Evolutionary conservation across 2,888 invertebrate genomes (phyloP), one percentile per base, ranked within the genome.

Genomic region (Coleophora flavipennella): DNA sequence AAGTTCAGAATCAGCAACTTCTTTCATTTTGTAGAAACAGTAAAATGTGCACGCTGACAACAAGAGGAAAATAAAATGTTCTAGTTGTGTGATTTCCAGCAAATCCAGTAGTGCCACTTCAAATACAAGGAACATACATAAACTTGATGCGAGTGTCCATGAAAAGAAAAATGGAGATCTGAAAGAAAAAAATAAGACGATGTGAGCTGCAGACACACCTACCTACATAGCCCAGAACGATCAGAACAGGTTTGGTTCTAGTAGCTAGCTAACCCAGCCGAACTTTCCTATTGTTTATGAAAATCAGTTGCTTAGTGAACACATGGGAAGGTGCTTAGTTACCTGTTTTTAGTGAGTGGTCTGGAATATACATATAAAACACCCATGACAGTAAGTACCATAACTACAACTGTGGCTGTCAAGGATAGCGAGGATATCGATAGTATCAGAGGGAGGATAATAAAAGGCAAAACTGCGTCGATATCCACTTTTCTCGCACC

Each of bases 151-250:
- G 32, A 91, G 60, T 1, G 90, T 87, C 93, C 94, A 94, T 49
- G 90, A 87, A 44, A 88, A 86, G 66, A 93, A 93, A 67, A 94
- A 93, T 57, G 89, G 89, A 1, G 93, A 91, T 43, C 89, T 85
- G 61, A n/a, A 72, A 74, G 32, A 3, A 31, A 40, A 8, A 11
- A 3, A 20, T 6, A 20, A 20, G 6, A 20, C n/a, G n/a, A n/a
- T n/a, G n/a, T n/a, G n/a, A n/a, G n/a, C n/a, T n/a, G n/a, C n/a
- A n/a, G n/a, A n/a, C n/a, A n/a, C n/a, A n/a, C n/a, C n/a, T n/a
- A n/a, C n/a, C n/a, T n/a, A n/a, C n/a, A n/a, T n/a, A n/a, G n/a
- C n/a, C n/a, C n/a, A n/a, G n/a, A n/a, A n/a, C n/a, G n/a, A n/a
- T n/a, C n/a, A n/a, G n/a, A n/a, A n/a, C n/a, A n/a, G n/a, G n/a